These are phyloP conservation scores for Nasonia oneida DNA, from an alignment of 2,888 invertebrate genomes.

Conservation along the genomic window DNA sequence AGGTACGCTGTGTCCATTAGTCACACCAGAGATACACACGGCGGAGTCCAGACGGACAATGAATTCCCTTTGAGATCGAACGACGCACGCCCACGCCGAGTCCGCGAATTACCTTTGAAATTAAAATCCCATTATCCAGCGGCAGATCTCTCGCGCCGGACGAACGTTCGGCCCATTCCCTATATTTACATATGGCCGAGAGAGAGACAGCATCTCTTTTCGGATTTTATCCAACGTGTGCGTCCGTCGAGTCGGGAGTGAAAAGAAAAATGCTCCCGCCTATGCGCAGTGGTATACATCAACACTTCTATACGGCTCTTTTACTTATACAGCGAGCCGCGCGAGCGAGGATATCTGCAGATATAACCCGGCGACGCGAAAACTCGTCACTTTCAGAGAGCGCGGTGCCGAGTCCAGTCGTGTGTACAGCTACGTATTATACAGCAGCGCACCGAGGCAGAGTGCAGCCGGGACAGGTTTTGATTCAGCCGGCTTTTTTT, in stretches of 20 bases:
- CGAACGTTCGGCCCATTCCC: not conserved
- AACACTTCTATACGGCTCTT: conserved; percentile 19
- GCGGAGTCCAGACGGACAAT: not conserved
- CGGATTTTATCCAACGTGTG: conserved; percentile 19
- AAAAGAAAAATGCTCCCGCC: conserved; percentile 31
- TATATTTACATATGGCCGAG: not conserved
- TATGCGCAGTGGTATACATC: not conserved
- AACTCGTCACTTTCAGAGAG: conserved; percentile 56
- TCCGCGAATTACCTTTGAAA: conserved; percentile 41
- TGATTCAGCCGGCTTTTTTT: conserved; percentile 34
- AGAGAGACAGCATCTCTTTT: conserved; percentile 21
- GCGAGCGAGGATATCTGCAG: not conserved
- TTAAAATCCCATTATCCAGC: conserved; percentile 56
- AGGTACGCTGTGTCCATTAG: not conserved
- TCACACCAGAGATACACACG: not conserved
- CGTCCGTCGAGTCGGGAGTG: not conserved
- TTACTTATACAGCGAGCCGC: conserved; percentile 14
- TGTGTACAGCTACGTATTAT: not conserved
- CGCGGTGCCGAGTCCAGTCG: not conserved
- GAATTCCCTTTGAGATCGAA: conserved; percentile 22
- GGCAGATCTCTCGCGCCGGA: conserved; percentile 14
- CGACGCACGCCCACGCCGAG: not conserved
- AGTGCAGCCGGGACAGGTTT: not conserved
- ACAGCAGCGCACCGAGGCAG: not conserved
- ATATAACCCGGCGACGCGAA: conserved; percentile 33